Base-by-base conservation (phyloP, 2,888 invertebrate genomes). In the Allolobophora icterica region DNA sequence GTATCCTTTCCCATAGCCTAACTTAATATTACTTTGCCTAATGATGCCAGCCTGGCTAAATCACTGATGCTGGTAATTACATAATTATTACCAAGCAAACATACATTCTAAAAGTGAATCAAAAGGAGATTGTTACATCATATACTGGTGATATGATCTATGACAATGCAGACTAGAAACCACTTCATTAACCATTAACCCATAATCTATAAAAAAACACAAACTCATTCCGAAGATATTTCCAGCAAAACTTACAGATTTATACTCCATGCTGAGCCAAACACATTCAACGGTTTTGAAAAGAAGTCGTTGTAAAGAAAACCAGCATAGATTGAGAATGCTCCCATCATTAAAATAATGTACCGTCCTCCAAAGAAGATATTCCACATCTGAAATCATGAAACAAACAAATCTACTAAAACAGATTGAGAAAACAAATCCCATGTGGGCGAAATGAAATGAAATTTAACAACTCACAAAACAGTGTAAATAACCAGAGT, bases 281-380 rank as follows among this genome's bases (percentile, higher is more conserved):
- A 99, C 89, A 99, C 96, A 95, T 99, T 99, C 87, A 99, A 94
- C 15, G 98, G 98, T 95, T 99, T 99, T 33, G 99, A 98, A 96
- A 99, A 99, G 45, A 98, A 96, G 95, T 99, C 99, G 96, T 99
- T 99, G 96, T 99, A 99, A 92, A 99, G 98, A 17, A 99, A 95
- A 0, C 99, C 99, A 19, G 99, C 99, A 96, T 99, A 99, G 96
- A 99, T 98, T 0, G 99, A 99, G 96, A 99, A 99, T 4, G 97
- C 94, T 0, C 99, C 99, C 99, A 99, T 99, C 87, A 99, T 96
- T 40, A 99, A 96, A 89, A 99, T 98, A 92, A 99, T 98, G 96
- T 99, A 99, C 91, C 99, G 98, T 6, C 99, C 99, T 93, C 98
- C 98, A 96, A 99, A 99, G 96, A 99, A 99, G 94, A 98, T 99